Evolutionary conservation across 2,888 invertebrate species (phyloP), one percentile per base, ranked within the genome.

Genomic region (Prenolepis imparis): DNA sequence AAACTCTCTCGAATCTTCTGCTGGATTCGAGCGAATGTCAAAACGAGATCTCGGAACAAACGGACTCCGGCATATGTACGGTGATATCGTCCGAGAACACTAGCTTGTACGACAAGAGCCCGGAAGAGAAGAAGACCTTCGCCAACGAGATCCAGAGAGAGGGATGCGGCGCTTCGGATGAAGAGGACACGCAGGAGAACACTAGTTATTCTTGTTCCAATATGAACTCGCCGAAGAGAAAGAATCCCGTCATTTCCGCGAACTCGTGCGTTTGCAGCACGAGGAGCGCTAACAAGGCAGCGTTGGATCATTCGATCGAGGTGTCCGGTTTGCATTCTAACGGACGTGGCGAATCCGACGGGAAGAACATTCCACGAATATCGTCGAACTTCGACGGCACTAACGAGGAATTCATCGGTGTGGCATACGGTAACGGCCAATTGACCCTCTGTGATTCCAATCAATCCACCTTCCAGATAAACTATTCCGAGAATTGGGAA

Each of bases 51-150:
- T 96, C 96, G 4, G 96, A 96, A 41, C 95, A 96, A 32, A 95
- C 95, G 12, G 97, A 97, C 93, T 97, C 97, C 0, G 97, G 97
- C 0, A 96, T 97, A 72, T 97, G 97, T 91, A 97, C 97, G 36
- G 94, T 95, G 0, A 93, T 94, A 81, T 95, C 94, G 0, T 94
- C 94, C 8, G 97, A 97, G 93, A 97, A 97, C 87, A 97, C 97
- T 44, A 97, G 97, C 90, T 94, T 97, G 3, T 95, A 94, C 75
- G 94, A 95, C 72, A 95, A 94, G 75, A 95, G 94, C 83, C 94
- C 94, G 0, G 94, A 95, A 61, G 94, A 94, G 67, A 94, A 93
- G 84, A 94, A 93, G 57, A 92, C 89, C 1, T 94, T 94, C 73
- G 91, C 91, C 0, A 92, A 91, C n/a, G 94, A 94, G n/a, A 88